phyloP scores from a whole-genome alignment of 2,113 vertebrate genomes.

The Clarias gariepinus region DNA sequence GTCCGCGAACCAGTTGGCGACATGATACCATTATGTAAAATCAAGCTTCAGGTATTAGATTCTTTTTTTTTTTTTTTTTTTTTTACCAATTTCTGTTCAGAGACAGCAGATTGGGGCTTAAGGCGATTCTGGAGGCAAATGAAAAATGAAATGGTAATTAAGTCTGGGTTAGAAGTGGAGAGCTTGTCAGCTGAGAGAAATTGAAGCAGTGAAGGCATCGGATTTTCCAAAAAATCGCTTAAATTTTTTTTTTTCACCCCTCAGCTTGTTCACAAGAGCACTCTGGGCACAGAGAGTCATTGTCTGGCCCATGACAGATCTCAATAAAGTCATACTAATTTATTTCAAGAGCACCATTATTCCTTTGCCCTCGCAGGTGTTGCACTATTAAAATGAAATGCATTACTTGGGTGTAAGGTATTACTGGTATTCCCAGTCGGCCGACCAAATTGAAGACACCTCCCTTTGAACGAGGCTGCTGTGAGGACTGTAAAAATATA shows the following conservation, averaged over 20 bases:
- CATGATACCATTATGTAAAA: conserved; percentile 25
- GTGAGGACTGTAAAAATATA: conserved; percentile 34
- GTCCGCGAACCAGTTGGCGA: not conserved
- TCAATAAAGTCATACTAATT: conserved; percentile 79
- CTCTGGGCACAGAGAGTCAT: conserved; percentile 57
- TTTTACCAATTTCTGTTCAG: conserved; percentile 32
- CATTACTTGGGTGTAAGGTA: conserved; percentile 39
- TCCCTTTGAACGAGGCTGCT: conserved; percentile 35
- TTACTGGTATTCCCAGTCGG: conserved; percentile 16
- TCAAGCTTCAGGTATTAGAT: conserved; percentile 43
- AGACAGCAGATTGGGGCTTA: conserved; percentile 39
- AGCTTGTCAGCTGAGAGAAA: conserved; percentile 54
- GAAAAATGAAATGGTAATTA: conserved; percentile 72
- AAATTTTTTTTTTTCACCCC: conserved; percentile 1
- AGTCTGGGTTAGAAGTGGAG: conserved; percentile 57
- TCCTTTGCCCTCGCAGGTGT: conserved; percentile 71
- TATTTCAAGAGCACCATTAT: conserved; percentile 82
- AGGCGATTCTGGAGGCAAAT: conserved; percentile 61
- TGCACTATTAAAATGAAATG: conserved; percentile 80
- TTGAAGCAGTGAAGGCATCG: conserved; percentile 54
- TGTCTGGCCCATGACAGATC: conserved; percentile 65
- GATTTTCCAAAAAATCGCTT: conserved; percentile 43
- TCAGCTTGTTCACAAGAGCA: conserved; percentile 34
- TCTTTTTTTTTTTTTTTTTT: conserved; percentile 15
- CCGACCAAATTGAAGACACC: conserved; percentile 46